Evolutionary conservation across 1,140 invertebrate species (phyloP), one percentile per base, ranked within the genome.

Genomic region (Neotoxoptera formosana): DNA sequence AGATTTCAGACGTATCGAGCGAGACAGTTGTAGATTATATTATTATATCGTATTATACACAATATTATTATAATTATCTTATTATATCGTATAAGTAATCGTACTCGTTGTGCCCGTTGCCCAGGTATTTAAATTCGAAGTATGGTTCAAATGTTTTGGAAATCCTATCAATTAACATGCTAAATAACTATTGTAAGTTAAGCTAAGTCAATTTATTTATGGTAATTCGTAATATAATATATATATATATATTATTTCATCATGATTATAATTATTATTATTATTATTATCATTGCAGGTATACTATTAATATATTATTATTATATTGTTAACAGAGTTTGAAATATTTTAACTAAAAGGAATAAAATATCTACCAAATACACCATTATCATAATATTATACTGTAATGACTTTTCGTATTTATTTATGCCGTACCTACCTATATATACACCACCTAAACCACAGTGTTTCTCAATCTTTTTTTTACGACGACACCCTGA

Each of bases 141-240:
- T n/a, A n/a, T 23, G 45, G 48, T 51, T 92, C 91, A 76, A 83
- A 84, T 36, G 41, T 92, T 92, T 92, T 84, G 91, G 45, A 92
- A 92, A 83, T 14, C 30, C n/a, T 25, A 92, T 83, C 67, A 83
- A 92, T 92, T 92, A 92, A 76, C n/a, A 89, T 25, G 87, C 87
- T 53, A 45, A 67, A 45, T 45, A 67, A 30, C 0, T 90, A n/a
- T n/a, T 67, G 53, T 67, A 93, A 93, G 48, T 93, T 53, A 86
- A 84, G 23, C 25, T 93, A 93, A 93, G 91, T 93, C 47, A 93
- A 93, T 93, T 93, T 56, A 56, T 47, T 91, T 92, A 89, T 53
- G 21, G 51, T 89, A 89, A 89, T 88, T 88, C 86, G 48, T 48
- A 88, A 88, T 14, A 23, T 23, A 36, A 36, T 89, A 89, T 88